Percentiles rank a stretch among this genome's conserved stretches.
Conservation (phyloP, 2,888 invertebrate species). For the Oxycera nigricornis region DNA sequence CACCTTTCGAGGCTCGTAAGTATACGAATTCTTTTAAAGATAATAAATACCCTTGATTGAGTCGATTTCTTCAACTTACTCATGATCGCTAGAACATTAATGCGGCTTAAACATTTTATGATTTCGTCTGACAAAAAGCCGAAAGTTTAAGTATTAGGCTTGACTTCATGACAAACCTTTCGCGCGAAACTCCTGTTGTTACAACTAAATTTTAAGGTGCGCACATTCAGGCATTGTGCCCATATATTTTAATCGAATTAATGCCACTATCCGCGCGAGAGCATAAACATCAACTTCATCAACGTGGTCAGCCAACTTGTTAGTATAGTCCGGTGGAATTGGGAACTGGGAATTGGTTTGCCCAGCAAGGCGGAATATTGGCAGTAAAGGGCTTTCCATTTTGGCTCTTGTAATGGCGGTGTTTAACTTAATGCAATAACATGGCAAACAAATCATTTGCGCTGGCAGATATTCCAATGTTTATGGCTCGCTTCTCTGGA, state of each 20-base stretch:
- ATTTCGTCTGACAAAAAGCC: too few species aligned
- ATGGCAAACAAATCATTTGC: slow-evolving; percentile 28
- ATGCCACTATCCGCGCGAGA: neutral
- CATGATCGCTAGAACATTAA: too few species aligned
- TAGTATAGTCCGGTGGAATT: neutral
- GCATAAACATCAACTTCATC: neutral
- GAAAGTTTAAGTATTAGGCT: too few species aligned
- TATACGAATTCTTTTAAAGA: too few species aligned
- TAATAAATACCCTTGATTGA: too few species aligned
- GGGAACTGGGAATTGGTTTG: neutral
- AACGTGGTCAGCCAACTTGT: neutral
- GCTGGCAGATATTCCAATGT: slow-evolving; percentile 27
- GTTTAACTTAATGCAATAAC: slow-evolving; percentile 28
- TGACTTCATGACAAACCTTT: too few species aligned
- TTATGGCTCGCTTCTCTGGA: neutral
- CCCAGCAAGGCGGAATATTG: neutral
- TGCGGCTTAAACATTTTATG: too few species aligned
- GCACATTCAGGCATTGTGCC: neutral
- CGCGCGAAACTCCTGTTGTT: neutral
- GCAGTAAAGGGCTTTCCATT: neutral
- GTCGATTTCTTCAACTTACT: too few species aligned
- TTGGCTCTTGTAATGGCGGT: slow-evolving; percentile 7
- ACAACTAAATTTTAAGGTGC: neutral
- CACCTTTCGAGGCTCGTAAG: too few species aligned
- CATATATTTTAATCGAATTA: neutral